Evolutionary conservation across 2,113 vertebrate genomes (phyloP), one percentile per base, ranked within the genome.

Genomic region (Trogon melanurus): DNA sequence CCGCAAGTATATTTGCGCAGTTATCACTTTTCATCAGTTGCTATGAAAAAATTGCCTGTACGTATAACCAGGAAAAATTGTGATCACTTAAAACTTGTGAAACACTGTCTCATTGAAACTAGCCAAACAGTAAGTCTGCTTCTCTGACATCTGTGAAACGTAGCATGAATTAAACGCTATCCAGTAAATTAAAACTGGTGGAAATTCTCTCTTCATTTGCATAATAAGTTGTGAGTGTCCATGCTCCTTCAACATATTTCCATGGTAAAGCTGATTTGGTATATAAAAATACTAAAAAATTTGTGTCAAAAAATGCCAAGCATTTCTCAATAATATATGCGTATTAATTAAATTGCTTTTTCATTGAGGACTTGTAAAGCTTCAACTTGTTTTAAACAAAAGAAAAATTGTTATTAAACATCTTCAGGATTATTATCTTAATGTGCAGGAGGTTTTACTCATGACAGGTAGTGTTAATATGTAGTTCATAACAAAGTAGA

Each of bases 101-200:
- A 82, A 82, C 70, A 80, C 67, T 45, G 54, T 47, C 29, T 74
- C 48, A 47, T 65, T 88, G 48, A 89, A 88, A 65, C 30, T 51
- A 61, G 41, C 72, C 57, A 54, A 92, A 71, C 34, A 57, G 21
- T 80, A 67, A 70, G 15, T 70, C 51, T 80, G 16, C 79, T 91
- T 92, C 48, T 81, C 23, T 74, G 72, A 30, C 73, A 16, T 62
- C 47, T 95, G 75, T 61, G 92, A 69, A 95, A 96, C 93, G 93
- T 88, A 94, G 38, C 48, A 41, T 79, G 65, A 91, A 84, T 93
- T 53, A 88, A 92, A 81, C 6, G 0, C 26, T 21, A 84, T 71
- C 67, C 64, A 74, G 26, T 78, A 92, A 88, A 81, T 36, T 36
- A 65, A 27, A 88, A 38, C 57, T 72, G n/a, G 36, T 95, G 72